Evolutionary conservation across 2,797 vertebrate genomes (phyloP), one percentile per base, ranked within the genome.

Genomic region (Syngnathus acus): DNA sequence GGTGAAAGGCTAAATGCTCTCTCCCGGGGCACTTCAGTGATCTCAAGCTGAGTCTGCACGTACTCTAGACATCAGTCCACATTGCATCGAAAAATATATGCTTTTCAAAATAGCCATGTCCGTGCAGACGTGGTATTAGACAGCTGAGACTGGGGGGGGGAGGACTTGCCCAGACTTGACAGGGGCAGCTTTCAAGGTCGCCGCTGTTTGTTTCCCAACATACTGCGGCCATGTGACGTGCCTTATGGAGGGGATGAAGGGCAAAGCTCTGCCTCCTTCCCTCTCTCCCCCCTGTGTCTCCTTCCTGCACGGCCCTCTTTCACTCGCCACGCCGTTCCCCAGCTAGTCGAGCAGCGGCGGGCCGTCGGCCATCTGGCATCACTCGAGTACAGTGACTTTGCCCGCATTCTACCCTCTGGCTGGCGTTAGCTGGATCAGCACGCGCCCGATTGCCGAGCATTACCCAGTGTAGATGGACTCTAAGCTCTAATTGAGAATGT

Each of bases 401-500:
- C 82, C 74, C 68, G 78, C 69, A 71, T 72, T 72, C 69, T 45
- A 76, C 64, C 67, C 70, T 69, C 64, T 65, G 65, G 65, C 45
- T 60, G 65, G 43, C 72, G 51, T 71, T 67, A 78, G 61, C 72
- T 68, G 81, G 80, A 82, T 82, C 76, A 82, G 80, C 66, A 67
- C 75, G 78, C 83, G 75, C 79, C 81, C 61, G 81, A 78, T 77
- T 84, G 81, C 54, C 57, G 42, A 72, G 82, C 78, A 88, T 88
- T 88, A 86, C 82, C 74, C 77, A 72, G 82, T 80, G 79, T 87
- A 81, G 82, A 88, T 85, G 80, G 82, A 84, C 77, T 80, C 72
- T 88, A 87, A 89, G 82, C 78, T 71, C 72, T 89, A 90, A 91
- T 89, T 88, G 86, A 87, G 85, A 86, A 77, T 69, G 79, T 77